These are phyloP conservation scores for Ormyrus pomaceus DNA, from an alignment of 2,888 invertebrate genomes.

Conservation along the genomic window DNA sequence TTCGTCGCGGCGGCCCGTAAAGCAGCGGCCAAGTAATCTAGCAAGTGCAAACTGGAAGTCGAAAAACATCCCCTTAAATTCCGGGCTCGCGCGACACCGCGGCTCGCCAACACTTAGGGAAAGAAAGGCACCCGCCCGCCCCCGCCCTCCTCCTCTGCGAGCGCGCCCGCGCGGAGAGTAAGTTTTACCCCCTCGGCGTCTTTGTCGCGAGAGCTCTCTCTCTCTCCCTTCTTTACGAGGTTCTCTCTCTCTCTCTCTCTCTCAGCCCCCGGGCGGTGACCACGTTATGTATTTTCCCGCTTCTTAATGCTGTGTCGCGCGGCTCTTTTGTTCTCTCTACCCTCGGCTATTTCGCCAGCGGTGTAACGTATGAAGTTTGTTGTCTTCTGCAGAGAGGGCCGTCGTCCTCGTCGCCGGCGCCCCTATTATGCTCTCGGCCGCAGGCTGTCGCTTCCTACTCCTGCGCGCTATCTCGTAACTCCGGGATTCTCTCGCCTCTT, in stretches of 20 bases:
- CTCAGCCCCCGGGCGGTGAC: conserved; percentile 48
- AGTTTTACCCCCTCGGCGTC: conserved; percentile 12
- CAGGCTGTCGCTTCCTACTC: conserved; percentile 12
- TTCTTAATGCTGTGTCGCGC: conserved; percentile 63
- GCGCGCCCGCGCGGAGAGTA: not conserved
- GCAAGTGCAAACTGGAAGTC: conserved; percentile 42
- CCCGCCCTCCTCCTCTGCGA: conserved; percentile 1
- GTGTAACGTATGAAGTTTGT: conserved; percentile 59
- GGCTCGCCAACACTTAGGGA: conserved; percentile 40
- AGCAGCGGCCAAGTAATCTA: conserved; percentile 2
- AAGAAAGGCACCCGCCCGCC: conserved; percentile 30
- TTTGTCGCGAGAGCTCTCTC: conserved; percentile 43
- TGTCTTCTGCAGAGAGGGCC: conserved; percentile 46
- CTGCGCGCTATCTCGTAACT: not conserved
- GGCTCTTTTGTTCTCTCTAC: conserved; percentile 64
- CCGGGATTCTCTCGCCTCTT: not conserved
- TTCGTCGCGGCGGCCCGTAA: too few relatives aligned
- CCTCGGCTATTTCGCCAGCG: conserved; percentile 62
- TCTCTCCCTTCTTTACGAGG: conserved; percentile 61
- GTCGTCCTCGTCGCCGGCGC: conserved; percentile 35
- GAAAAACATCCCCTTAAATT: conserved; percentile 50
- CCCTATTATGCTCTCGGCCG: conserved; percentile 53
- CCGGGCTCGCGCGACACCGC: not conserved
- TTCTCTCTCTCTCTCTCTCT: conserved; percentile 11
- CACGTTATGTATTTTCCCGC: conserved; percentile 63